These are phyloP conservation scores for Grammomys surdaster DNA, from an alignment of 2,113 vertebrate species.

Conservation along the genomic window DNA sequence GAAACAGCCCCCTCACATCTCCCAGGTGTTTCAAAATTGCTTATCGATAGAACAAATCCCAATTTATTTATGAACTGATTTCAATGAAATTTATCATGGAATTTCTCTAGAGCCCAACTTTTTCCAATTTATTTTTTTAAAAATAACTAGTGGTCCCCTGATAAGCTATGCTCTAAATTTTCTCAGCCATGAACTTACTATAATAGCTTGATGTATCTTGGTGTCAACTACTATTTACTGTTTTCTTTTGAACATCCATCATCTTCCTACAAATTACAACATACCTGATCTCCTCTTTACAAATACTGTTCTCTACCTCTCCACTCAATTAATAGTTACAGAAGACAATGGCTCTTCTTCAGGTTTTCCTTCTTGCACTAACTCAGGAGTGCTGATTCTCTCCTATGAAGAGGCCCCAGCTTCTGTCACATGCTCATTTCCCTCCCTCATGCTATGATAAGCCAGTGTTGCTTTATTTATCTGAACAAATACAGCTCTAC, in stretches of 20 bases:
- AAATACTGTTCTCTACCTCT: neutral
- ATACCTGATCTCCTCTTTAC: neutral
- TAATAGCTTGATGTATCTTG: neutral
- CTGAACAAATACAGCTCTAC: neutral
- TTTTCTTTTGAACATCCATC: neutral
- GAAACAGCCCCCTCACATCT: neutral
- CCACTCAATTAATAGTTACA: neutral
- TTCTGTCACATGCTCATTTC: neutral
- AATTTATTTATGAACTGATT: neutral
- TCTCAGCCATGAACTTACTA: neutral
- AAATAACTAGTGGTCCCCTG: neutral
- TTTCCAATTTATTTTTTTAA: neutral
- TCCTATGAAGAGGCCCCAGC: neutral
- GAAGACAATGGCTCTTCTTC: neutral
- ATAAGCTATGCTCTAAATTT: neutral
- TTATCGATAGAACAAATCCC: neutral
- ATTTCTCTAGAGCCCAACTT: neutral
- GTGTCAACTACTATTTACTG: neutral
- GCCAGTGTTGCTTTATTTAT: neutral
- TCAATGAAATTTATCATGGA: constrained; percentile 36
- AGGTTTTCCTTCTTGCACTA: neutral
- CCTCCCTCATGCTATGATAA: neutral
- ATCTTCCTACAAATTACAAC: neutral
- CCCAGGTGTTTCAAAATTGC: neutral
- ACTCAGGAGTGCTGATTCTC: constrained; percentile 10